Conservation (phyloP, 2,888 invertebrate genomes). For the Dicyrtomina minuta region DNA sequence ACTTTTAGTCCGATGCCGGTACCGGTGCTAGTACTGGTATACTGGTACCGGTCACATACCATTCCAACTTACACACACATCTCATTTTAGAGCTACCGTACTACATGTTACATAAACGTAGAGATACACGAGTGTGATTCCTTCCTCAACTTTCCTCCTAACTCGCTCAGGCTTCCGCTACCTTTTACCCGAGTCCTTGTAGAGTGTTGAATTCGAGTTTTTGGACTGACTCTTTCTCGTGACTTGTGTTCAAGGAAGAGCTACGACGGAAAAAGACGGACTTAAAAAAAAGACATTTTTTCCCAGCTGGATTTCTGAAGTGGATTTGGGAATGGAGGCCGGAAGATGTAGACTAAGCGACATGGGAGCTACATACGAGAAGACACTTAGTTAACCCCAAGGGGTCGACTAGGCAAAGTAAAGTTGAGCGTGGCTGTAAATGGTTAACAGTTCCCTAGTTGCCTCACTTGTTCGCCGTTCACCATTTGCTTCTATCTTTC, state of each 20-base stretch:
- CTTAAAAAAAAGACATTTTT: background rate
- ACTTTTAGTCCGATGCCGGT: too few relatives aligned
- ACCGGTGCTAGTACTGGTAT: too few relatives aligned
- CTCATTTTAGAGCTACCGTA: too few relatives aligned
- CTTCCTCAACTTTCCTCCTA: background rate
- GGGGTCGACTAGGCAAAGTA: conserved; percentile 25
- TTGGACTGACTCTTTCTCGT: too few relatives aligned
- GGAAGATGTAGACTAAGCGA: background rate
- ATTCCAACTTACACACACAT: too few relatives aligned
- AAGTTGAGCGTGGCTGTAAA: conserved; percentile 28
- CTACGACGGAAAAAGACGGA: background rate
- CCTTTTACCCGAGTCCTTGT: conserved; percentile 3
- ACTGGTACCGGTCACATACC: too few relatives aligned
- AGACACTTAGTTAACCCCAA: conserved; percentile 22
- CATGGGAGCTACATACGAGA: background rate
- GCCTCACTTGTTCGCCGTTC: conserved; percentile 20
- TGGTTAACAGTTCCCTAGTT: conserved; percentile 22
- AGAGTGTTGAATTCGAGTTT: too few relatives aligned
- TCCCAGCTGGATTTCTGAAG: conserved; percentile 12
- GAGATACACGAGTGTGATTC: background rate
- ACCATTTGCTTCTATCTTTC: too few relatives aligned
- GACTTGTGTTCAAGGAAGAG: too few relatives aligned
- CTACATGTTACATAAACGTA: too few relatives aligned
- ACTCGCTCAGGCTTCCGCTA: background rate
- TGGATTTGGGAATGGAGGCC: background rate